Evolutionary conservation across 2,797 vertebrate genomes (phyloP), one percentile per base, ranked within the genome.

Genomic region (Sus cebifrons): DNA sequence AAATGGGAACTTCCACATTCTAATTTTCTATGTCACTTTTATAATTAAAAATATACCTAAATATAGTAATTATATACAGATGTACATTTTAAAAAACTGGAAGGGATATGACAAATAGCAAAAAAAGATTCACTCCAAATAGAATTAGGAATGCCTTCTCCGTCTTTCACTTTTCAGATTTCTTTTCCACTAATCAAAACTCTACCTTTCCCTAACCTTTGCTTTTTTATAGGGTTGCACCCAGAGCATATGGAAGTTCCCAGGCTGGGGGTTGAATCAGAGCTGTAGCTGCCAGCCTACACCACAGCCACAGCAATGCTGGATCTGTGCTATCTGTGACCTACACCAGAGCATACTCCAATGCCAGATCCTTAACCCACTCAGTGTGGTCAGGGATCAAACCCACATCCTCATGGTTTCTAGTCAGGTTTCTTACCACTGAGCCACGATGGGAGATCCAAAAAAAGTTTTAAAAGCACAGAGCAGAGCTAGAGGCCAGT

Each of bases 151-250:
- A 71, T 67, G n/a, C 15, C 21, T 54, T 62, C 25, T 84, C 71
- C 65, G 11, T 65, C 89, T 89, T 60, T 13, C 81, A 89, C 20
- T 86, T 73, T 82, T 86, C 36, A 70, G 25, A 18, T 79, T 70
- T 65, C 65, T 94, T 52, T 67, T 73, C 75, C 5, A 92, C 60
- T 84, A 83, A 70, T 60, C 56, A 87, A 65, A 94, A 74, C 6
- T 56, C 12, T 70, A 36, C 58, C 25, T 0, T 74, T 92, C 17
- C n/a, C 29, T n/a, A 40, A 74, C 36, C 44, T 49, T 49, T 49
- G 44, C 9, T 10, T 49, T 49, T 49, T 49, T 49, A 49, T 49
- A 49, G 44, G 44, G 44, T 6, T 49, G 44, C 44, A 49, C 44
- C 44, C 44, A 49, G 6, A 49, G 44, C 6, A 49, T 49, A 49